Percentiles rank a stretch among this genome's conserved stretches.
Evolutionary conservation across 1,140 invertebrate genomes (phyloP).

Genomic region (Drosophila kohkoa): DNA sequence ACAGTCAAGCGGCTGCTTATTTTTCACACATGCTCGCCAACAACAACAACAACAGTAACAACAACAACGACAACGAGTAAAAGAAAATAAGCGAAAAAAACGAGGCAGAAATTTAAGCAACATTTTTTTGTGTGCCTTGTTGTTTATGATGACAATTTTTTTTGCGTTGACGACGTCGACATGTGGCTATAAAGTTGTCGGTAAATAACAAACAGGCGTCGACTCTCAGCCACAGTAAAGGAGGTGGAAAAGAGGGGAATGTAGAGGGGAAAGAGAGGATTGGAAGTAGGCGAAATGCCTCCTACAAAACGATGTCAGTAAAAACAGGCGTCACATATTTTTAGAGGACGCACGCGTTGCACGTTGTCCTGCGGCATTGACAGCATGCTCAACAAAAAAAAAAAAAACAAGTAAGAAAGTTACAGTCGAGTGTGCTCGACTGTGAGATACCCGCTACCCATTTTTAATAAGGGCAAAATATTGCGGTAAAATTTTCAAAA

Average conservation of each 20-base stretch:
- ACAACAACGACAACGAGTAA: slow-evolving; percentile 29
- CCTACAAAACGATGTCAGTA: slow-evolving; percentile 32
- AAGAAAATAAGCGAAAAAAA: slow-evolving; percentile 36
- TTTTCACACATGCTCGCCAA: slow-evolving; percentile 77
- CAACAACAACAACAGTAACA: slow-evolving; percentile 25
- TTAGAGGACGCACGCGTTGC: slow-evolving; percentile 12
- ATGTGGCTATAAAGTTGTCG: slow-evolving; percentile 80
- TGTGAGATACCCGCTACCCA: no score
- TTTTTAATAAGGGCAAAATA: no score
- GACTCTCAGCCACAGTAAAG: slow-evolving; percentile 2
- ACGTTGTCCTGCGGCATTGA: slow-evolving; percentile 19
- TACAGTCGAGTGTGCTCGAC: no score
- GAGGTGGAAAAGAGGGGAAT: neutral
- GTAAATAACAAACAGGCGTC: slow-evolving; percentile 78
- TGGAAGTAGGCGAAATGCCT: slow-evolving; percentile 17
- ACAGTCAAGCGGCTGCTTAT: slow-evolving; percentile 59
- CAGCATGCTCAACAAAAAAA: neutral
- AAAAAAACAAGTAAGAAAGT: no score
- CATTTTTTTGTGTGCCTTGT: slow-evolving; percentile 52
- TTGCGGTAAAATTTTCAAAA: no score
- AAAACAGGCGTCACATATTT: slow-evolving; percentile 34
- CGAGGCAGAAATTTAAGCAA: slow-evolving; percentile 66
- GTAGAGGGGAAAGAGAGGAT: neutral
- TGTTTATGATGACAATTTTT: slow-evolving; percentile 80
- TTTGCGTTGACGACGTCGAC: slow-evolving; percentile 61